Conservation (phyloP, 35 echinoderm and acorn worm genomes). For the Heliocidaris tuberculata region DNA sequence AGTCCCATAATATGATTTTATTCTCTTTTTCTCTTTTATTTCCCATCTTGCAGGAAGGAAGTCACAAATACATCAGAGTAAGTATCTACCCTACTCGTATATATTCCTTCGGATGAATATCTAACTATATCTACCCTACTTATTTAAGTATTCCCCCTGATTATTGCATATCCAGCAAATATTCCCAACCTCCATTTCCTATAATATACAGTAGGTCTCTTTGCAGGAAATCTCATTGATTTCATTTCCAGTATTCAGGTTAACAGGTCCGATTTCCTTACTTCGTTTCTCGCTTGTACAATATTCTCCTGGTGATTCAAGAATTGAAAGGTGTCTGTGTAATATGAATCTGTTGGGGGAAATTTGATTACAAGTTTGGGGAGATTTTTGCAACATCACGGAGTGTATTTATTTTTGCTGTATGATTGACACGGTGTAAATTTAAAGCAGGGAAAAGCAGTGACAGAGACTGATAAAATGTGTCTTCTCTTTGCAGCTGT, state of each 20-base stretch:
- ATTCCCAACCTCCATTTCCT: not conserved
- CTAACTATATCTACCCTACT: not conserved
- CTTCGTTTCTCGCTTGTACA: not conserved
- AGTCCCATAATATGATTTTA: not conserved
- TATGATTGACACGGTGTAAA: not conserved
- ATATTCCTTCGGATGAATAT: no score
- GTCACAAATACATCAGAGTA: not conserved
- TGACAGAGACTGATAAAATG: not conserved
- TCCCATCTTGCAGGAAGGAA: not conserved
- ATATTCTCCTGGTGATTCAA: not conserved
- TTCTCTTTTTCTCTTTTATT: not conserved
- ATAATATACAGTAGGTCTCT: not conserved
- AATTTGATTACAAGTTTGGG: slow-evolving; percentile 12
- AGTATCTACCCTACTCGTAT: not conserved
- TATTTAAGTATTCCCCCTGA: not conserved
- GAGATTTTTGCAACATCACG: slow-evolving; percentile 4
- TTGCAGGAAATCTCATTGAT: not conserved
- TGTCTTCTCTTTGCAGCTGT: not conserved
- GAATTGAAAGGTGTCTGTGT: not conserved
- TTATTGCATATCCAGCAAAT: not conserved
- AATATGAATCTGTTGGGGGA: not conserved
- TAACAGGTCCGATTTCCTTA: not conserved
- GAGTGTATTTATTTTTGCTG: not conserved
- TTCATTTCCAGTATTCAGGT: not conserved
- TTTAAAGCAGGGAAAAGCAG: not conserved